Evolutionary conservation across 2,797 vertebrate genomes (phyloP).

Genomic region (Bucorvus abyssinicus): DNA sequence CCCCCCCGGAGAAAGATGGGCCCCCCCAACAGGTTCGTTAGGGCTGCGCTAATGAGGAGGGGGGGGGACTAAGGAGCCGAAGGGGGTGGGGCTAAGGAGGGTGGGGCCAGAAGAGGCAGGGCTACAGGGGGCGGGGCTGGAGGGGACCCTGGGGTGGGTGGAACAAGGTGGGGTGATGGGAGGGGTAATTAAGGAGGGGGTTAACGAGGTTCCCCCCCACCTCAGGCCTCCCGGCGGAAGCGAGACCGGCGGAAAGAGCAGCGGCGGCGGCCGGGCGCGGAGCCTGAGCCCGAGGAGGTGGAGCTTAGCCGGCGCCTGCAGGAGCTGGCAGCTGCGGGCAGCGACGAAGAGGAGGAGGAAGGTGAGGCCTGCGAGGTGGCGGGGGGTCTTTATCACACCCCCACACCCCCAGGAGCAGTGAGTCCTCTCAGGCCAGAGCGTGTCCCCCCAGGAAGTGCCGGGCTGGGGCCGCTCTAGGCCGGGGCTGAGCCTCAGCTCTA

Average conservation of each 20-base stretch:
- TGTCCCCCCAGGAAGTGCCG: no score
- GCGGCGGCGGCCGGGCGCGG: constrained; percentile 77
- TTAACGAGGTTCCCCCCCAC: rapidly evolving
- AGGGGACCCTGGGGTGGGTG: no score
- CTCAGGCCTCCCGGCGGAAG: background rate
- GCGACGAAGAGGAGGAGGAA: constrained; percentile 82
- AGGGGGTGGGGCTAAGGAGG: background rate
- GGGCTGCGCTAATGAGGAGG: no score
- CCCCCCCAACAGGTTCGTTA: background rate
- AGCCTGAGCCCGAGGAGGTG: constrained; percentile 70
- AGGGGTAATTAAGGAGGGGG: background rate
- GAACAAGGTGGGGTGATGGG: rapidly evolving
- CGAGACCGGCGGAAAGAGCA: constrained; percentile 83
- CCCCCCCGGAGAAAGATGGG: background rate
- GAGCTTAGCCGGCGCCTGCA: constrained; percentile 83
- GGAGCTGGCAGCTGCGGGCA: constrained; percentile 84
- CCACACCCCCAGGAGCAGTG: background rate
- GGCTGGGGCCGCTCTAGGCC: no score
- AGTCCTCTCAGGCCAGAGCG: no score
- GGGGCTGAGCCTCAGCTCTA: no score
- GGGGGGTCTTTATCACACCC: no score
- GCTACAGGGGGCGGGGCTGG: no score
- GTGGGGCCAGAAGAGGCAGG: background rate
- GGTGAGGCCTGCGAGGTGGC: background rate
- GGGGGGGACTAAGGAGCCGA: no score